A percentile compares a stretch with the other conserved stretches of the same genome.
Evolutionary conservation across 2,888 invertebrate genomes (phyloP).

Genomic region (Acleris cristana): DNA sequence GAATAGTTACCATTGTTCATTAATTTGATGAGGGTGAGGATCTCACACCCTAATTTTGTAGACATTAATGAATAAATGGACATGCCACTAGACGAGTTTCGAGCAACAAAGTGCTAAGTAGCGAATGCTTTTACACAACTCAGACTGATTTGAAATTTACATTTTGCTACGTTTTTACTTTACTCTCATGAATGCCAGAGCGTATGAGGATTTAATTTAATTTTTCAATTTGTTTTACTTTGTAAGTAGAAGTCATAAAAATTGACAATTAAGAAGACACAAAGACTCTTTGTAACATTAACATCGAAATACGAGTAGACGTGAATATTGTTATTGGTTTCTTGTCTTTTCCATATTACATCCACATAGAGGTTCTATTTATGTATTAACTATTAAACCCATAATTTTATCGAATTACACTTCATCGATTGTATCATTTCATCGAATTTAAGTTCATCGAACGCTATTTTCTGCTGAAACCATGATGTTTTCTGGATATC

Average conservation of each 20-base stretch:
- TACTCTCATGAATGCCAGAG: not conserved
- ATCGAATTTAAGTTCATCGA: too few relatives aligned
- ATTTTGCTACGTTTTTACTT: conserved; percentile 25
- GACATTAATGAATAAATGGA: conserved; percentile 66
- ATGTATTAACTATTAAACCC: too few relatives aligned
- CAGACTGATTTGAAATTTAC: conserved; percentile 29
- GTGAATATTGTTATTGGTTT: too few relatives aligned
- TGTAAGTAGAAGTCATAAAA: not conserved
- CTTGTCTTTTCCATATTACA: too few relatives aligned
- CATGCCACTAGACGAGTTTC: conserved; percentile 48
- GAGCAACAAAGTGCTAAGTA: conserved; percentile 35
- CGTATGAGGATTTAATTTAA: not conserved
- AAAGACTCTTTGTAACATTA: not conserved
- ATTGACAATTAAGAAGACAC: not conserved
- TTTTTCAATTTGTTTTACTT: not conserved
- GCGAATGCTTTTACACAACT: conserved; percentile 26
- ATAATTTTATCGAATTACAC: too few relatives aligned
- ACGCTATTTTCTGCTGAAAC: too few relatives aligned
- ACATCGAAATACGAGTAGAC: too few relatives aligned
- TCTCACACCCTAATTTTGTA: conserved; percentile 55
- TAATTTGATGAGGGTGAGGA: conserved; percentile 65
- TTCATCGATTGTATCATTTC: too few relatives aligned
- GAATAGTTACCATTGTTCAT: conserved; percentile 57
- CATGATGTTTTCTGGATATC: too few relatives aligned
- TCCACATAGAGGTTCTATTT: too few relatives aligned